Conservation (phyloP, 2,888 invertebrate species). For the Ryuthela nishihirai region DNA sequence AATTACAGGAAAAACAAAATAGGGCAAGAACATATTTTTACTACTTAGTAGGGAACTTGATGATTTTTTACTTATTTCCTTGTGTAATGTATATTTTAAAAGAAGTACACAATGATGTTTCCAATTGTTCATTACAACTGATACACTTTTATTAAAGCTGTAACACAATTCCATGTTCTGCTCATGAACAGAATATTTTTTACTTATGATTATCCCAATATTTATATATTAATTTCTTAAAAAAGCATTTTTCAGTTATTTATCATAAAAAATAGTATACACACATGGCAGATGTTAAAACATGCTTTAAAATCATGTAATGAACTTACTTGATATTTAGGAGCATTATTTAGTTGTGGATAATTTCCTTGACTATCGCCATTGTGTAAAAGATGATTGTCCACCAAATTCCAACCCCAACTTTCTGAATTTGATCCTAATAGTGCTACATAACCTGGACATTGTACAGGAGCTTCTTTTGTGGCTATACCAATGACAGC, state of each 20-base stretch:
- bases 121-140: too few relatives aligned
- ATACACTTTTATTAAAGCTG: too few relatives aligned
- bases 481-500: slow-evolving; percentile 95
- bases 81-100: too few relatives aligned
- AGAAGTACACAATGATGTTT: too few relatives aligned
- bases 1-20: too few relatives aligned
- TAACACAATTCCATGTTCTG: too few relatives aligned
- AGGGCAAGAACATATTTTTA: too few relatives aligned
- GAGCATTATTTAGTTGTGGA: slow-evolving; percentile 90
- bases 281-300: neutral
- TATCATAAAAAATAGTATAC: slow-evolving; percentile 10
- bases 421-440: slow-evolving; percentile 94
- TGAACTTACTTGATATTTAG: slow-evolving; percentile 82
- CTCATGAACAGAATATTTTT: too few relatives aligned
- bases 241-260: neutral
- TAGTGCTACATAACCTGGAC: slow-evolving; percentile 91
- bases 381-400: slow-evolving; percentile 93
- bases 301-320: neutral
- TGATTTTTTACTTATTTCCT: too few relatives aligned
- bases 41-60: too few relatives aligned
- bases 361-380: slow-evolving; percentile 92
- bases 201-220: too few relatives aligned
- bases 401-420: slow-evolving; percentile 99
- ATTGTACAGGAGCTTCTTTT: slow-evolving; percentile 87
- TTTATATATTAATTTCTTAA: too few relatives aligned